Evolutionary conservation across 2,888 invertebrate genomes (phyloP), one percentile per base, ranked within the genome.

Genomic region (Lasioglossum lativentre): DNA sequence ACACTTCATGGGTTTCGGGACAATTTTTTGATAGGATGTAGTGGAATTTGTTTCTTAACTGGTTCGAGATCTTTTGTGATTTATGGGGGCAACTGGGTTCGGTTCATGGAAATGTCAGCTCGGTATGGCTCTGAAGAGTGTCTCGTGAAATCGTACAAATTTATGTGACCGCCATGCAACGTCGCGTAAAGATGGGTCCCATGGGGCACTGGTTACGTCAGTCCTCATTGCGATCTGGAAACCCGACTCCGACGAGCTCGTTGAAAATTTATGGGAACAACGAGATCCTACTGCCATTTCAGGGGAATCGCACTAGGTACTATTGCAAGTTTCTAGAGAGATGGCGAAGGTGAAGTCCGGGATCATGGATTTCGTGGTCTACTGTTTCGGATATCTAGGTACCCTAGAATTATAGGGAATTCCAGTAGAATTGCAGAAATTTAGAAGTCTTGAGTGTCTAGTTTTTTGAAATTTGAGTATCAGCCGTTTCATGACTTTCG

Each of bases 151-250:
- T 30, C 66, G 66, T 34, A 30, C 66, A 30, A 66, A 66, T 66
- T 66, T 66, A 30, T 30, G 66, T 66, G 42, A 47, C 16, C 10
- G 16, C 79, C 83, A 73, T 80, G 83, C 83, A 83, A 59, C 68
- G 45, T 30, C 75, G 40, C 40, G 42, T 75, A 63, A 42, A 19
- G 40, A 42, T 23, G 45, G 4, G 27, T 47, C 82, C 71, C 80
- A 73, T 73, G 66, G 80, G 74, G 27, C 30, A 38, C 45, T 68
- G 38, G 40, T 79, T 79, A 56, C 77, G 72, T 80, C 66, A 74
- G 74, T 45, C 30, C 45, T 38, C 78, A 27, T 74, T 38, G 27
- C 40, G 27, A 59, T 71, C 40, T 30, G 72, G 83, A 27, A 80
- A 80, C 59, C 34, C 38, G 72, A 72, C 42, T 71, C 45, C 52